Conservation (phyloP, 2,888 invertebrate genomes). For the Lasioglossum figueresi region DNA sequence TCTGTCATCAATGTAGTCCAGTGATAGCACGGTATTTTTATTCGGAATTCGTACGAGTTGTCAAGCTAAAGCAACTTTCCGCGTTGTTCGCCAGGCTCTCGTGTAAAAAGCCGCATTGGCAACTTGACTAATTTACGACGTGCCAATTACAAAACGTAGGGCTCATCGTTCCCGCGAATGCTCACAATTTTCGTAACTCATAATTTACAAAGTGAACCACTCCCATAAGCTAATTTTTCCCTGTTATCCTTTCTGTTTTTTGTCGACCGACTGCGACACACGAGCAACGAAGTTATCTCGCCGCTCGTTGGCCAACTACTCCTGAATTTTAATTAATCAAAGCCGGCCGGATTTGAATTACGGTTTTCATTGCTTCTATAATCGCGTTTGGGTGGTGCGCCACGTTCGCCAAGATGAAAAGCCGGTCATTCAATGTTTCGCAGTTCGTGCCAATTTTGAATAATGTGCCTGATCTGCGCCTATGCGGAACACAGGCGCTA, state of each 20-base stretch:
- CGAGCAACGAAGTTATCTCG: constrained; percentile 20
- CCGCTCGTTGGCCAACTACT: constrained; percentile 26
- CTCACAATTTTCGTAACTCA: neutral
- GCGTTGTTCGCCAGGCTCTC: neutral
- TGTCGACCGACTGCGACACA: neutral
- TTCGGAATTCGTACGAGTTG: neutral
- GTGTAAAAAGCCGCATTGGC: constrained; percentile 5
- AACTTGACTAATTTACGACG: constrained; percentile 45
- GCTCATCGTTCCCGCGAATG: constrained; percentile 15
- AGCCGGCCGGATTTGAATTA: constrained; percentile 5
- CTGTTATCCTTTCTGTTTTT: neutral
- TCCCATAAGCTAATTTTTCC: constrained; percentile 25
- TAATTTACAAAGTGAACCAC: constrained; percentile 23
- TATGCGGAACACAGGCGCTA: neutral
- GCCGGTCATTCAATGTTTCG: constrained; percentile 7
- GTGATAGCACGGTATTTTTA: neutral
- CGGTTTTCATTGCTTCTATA: constrained; percentile 1
- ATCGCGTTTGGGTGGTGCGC: neutral
- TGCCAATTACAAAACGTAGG: constrained; percentile 29
- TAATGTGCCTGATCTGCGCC: neutral
- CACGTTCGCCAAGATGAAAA: constrained; percentile 17
- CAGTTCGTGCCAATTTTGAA: neutral
- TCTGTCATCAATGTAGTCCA: neutral
- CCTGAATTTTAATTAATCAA: constrained; percentile 49
- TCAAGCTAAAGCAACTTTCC: constrained; percentile 4